phyloP scores from a whole-genome alignment of 1,140 invertebrate species.

The Pseudomyrmex sp. region DNA sequence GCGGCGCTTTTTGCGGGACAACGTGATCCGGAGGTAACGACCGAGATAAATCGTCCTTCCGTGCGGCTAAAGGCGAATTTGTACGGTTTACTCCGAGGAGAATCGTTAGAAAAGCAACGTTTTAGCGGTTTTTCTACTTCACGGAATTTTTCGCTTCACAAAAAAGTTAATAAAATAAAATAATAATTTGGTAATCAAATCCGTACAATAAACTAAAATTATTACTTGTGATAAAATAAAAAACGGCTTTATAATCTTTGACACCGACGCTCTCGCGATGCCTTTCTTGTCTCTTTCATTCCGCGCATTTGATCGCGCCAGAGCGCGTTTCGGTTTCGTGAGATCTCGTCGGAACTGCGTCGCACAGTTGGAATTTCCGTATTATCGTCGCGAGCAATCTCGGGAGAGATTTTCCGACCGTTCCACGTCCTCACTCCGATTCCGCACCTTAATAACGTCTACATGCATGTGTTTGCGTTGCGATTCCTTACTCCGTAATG shows the following conservation, averaged over 20 bases:
- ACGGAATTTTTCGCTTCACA: too few relatives aligned
- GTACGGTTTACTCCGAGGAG: background rate
- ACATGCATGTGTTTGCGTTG: background rate
- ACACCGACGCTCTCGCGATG: conserved; percentile 30
- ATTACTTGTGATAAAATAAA: too few relatives aligned
- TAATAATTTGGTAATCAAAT: too few relatives aligned
- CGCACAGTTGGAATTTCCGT: conserved; percentile 15
- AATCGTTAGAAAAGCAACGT: too few relatives aligned
- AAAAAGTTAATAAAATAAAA: too few relatives aligned
- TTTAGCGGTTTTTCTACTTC: too few relatives aligned
- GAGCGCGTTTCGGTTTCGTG: conserved; percentile 50
- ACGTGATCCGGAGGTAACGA: background rate
- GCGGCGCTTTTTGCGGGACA: conserved; percentile 15
- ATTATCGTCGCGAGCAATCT: conserved; percentile 30
- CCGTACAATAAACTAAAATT: too few relatives aligned
- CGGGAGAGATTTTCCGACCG: conserved; percentile 36
- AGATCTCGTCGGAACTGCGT: conserved; percentile 39
- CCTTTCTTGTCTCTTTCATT: conserved; percentile 39
- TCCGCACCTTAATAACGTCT: conserved; percentile 22
- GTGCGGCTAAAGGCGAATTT: background rate
- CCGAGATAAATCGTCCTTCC: background rate
- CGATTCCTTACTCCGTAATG: conserved; percentile 1
- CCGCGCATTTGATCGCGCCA: conserved; percentile 50
- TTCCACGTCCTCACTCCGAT: conserved; percentile 24
- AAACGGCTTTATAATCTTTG: background rate